These are phyloP conservation scores for Lathamus discolor DNA, from an alignment of 2,113 vertebrate species.

Conservation along the genomic window DNA sequence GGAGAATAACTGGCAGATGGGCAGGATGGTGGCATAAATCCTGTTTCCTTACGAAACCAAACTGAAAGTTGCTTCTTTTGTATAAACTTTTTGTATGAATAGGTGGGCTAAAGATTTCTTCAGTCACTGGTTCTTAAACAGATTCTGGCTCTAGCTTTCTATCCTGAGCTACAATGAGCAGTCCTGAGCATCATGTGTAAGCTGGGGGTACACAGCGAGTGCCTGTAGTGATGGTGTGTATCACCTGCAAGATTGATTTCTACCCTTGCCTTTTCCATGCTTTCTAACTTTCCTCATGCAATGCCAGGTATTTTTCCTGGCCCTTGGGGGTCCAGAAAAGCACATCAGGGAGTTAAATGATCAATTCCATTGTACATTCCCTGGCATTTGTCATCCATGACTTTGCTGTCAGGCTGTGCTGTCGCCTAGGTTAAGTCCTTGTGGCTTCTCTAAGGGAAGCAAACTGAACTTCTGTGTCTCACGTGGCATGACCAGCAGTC, in stretches of 20 bases:
- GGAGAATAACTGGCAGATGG: neutral
- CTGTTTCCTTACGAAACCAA: neutral
- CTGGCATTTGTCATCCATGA: neutral
- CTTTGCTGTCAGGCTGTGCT: neutral
- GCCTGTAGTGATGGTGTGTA: too few relatives aligned
- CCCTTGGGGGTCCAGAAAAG: neutral
- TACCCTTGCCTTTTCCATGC: neutral
- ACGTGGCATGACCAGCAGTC: neutral
- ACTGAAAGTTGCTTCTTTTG: neutral
- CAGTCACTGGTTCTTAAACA: neutral
- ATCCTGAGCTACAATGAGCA: neutral
- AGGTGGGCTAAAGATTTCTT: neutral
- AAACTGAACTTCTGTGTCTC: neutral
- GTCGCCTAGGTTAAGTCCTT: neutral
- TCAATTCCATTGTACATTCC: neutral
- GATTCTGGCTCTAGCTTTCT: neutral
- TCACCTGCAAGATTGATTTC: neutral
- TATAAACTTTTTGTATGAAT: neutral
- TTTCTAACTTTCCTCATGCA: neutral
- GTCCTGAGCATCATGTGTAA: neutral
- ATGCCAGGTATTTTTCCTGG: neutral
- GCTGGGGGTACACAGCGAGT: neutral
- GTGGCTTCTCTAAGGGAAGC: neutral
- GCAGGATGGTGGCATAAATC: neutral
- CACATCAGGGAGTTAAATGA: neutral